Conservation (phyloP, 2,113 vertebrate species). For the Myodes glareolus region DNA sequence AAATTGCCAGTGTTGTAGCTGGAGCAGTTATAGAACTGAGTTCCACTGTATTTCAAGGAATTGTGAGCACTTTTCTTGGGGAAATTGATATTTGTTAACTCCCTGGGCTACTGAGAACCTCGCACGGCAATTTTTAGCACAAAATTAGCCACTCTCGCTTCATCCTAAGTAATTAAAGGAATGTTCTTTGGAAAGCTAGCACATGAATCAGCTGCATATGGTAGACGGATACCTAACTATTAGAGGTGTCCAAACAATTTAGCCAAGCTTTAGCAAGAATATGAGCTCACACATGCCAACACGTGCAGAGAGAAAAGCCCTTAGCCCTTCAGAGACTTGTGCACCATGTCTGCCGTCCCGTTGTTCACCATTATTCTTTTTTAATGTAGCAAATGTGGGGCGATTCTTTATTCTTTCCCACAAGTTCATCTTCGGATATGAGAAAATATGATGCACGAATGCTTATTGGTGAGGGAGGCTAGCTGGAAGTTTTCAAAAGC, state of each 20-base stretch:
- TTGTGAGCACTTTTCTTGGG: background rate
- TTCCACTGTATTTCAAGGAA: slow-evolving; percentile 43
- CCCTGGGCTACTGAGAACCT: slow-evolving; percentile 45
- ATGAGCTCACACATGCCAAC: slow-evolving; percentile 65
- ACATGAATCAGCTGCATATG: slow-evolving; percentile 81
- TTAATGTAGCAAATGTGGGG: slow-evolving; percentile 30
- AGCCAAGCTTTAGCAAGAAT: slow-evolving; percentile 85
- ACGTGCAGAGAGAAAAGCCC: slow-evolving; percentile 46
- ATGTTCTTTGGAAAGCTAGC: slow-evolving; percentile 77
- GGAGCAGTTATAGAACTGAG: background rate
- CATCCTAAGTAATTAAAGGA: slow-evolving; percentile 84
- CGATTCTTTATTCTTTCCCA: background rate
- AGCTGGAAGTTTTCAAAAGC: slow-evolving; percentile 19
- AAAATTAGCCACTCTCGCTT: slow-evolving; percentile 76
- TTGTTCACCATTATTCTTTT: slow-evolving; percentile 29
- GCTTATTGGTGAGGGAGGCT: background rate
- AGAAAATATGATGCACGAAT: background rate
- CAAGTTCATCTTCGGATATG: slow-evolving; percentile 36
- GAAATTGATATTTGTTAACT: slow-evolving; percentile 40
- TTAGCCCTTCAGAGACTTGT: background rate
- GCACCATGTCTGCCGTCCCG: background rate
- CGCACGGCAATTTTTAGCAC: slow-evolving; percentile 35
- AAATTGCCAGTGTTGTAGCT: background rate
- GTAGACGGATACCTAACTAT: slow-evolving; percentile 77
- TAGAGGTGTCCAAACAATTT: slow-evolving; percentile 85